phyloP scores from a whole-genome alignment of 2,888 invertebrate genomes.

The Notocelia uddmanniana region DNA sequence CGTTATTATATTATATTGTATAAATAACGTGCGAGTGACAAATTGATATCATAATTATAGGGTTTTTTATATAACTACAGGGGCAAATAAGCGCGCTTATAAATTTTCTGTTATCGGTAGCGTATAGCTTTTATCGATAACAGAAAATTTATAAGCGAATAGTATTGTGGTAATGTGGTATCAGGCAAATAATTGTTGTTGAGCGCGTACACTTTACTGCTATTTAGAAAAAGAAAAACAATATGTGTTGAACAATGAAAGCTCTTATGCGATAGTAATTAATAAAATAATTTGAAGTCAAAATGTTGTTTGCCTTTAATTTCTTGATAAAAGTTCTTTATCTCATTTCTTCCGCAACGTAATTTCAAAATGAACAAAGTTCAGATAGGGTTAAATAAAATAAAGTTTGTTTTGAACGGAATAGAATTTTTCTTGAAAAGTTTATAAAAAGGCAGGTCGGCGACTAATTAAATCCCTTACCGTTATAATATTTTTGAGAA shows the following conservation, averaged over 20 bases:
- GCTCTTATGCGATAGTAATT: neutral
- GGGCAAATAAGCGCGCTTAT: too few species aligned
- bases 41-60: too few species aligned
- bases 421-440: constrained; percentile 20
- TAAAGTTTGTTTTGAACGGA: constrained; percentile 26
- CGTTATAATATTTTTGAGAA: constrained; percentile 13
- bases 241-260: neutral
- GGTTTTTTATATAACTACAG: too few species aligned
- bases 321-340: constrained; percentile 53
- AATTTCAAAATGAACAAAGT: constrained; percentile 59
- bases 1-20: too few species aligned
- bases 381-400: constrained; percentile 49
- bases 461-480: constrained; percentile 14
- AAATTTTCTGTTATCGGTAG: too few species aligned
- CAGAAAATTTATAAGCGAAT: too few species aligned
- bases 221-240: neutral
- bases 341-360: constrained; percentile 53
- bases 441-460: constrained; percentile 5
- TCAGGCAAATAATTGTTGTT: neutral
- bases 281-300: constrained; percentile 48
- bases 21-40: too few species aligned
- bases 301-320: constrained; percentile 58
- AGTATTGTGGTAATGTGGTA: too few species aligned
- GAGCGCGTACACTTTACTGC: too few species aligned
- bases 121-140: too few species aligned